Conservation (phyloP, 30 jellyfish, hydroid and myxozoan species). For the Chrysaora quinquecirrha region DNA sequence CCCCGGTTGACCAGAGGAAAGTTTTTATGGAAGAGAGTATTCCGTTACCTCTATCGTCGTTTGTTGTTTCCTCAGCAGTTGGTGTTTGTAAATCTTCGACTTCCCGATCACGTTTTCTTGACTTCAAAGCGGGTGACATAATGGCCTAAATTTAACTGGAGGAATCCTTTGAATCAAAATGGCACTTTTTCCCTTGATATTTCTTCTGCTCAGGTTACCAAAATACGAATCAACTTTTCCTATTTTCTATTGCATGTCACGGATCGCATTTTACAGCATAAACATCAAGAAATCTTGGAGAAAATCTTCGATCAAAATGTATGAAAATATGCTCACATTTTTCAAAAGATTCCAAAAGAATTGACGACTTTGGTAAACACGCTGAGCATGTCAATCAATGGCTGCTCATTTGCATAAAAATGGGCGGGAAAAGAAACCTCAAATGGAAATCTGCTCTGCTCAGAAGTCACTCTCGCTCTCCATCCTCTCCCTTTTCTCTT, state of each 20-base stretch:
- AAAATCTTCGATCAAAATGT: no score
- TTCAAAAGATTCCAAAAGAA: background rate
- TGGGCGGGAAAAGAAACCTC: slow-evolving; percentile 5
- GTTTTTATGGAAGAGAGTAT: slow-evolving; percentile 75
- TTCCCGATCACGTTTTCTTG: slow-evolving; percentile 76
- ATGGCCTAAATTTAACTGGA: slow-evolving; percentile 60
- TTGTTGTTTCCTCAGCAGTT: slow-evolving; percentile 29
- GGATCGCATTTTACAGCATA: no score
- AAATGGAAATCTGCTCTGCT: background rate
- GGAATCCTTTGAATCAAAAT: no score
- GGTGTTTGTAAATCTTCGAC: slow-evolving; percentile 38
- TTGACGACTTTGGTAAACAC: background rate
- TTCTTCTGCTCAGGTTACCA: no score
- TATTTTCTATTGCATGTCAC: no score
- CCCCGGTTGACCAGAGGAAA: slow-evolving; percentile 80
- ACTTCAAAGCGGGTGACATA: slow-evolving; percentile 83
- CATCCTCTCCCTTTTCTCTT: no score
- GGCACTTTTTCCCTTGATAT: background rate
- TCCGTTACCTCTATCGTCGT: slow-evolving; percentile 63
- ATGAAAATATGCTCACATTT: background rate
- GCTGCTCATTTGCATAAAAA: background rate
- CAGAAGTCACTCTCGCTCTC: background rate
- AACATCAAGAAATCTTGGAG: no score
- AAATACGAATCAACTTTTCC: no score
- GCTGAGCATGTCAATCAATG: background rate